phyloP scores from a whole-genome alignment of 2,797 vertebrate species.

The Lacerta bilineata region DNA sequence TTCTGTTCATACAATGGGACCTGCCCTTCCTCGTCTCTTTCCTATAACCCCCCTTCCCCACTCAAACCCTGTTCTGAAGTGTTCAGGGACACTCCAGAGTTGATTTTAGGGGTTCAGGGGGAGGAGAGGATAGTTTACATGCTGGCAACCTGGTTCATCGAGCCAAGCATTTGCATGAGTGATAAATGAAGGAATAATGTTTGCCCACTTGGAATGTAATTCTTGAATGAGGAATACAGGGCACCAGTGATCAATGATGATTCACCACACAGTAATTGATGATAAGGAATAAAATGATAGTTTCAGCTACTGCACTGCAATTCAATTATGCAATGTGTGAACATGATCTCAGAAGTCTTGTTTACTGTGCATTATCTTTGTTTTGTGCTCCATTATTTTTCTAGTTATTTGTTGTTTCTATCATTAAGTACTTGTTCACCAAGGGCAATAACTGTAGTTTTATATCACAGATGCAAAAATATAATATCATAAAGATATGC shows the following conservation, averaged over 20 bases:
- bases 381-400: background rate
- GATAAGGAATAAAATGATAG: background rate
- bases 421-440: background rate
- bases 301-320: background rate
- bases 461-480: background rate
- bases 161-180: background rate
- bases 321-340: background rate
- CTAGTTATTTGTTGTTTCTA: background rate
- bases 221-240: background rate
- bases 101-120: no score
- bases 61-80: no score
- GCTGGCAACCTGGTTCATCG: background rate
- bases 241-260: background rate
- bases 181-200: background rate
- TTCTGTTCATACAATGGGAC: no score
- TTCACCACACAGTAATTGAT: background rate
- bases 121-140: background rate
- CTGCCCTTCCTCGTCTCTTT: no score
- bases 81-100: no score
- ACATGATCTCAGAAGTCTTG: background rate
- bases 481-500: background rate
- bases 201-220: constrained; percentile 12
- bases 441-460: background rate
- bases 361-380: background rate
- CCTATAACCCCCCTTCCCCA: no score